These are phyloP conservation scores for Thaumatotibia leucotreta DNA, from an alignment of 1,140 invertebrate species.

Conservation along the genomic window DNA sequence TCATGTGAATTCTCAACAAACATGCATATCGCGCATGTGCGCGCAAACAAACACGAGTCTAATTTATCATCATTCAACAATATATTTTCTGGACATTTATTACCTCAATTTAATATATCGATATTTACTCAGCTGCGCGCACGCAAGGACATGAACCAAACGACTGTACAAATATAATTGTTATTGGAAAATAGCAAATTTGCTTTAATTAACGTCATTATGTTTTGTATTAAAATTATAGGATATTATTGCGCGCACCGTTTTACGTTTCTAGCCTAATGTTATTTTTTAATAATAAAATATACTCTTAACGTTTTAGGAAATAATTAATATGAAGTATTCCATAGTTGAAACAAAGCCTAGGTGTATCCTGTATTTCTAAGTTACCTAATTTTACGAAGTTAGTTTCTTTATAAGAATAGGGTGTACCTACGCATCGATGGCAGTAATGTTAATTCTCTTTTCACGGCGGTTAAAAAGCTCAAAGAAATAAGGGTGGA, in stretches of 20 bases:
- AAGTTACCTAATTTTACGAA: no score
- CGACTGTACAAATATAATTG: neutral
- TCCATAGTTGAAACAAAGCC: no score
- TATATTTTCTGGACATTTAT: slow-evolving; percentile 1
- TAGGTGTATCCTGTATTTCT: no score
- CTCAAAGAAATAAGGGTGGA: no score
- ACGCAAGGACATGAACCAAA: neutral
- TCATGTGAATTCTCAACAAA: neutral
- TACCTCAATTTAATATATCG: slow-evolving; percentile 2
- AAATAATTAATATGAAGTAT: no score
- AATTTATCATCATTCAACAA: slow-evolving; percentile 1
- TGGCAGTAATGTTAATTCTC: no score
- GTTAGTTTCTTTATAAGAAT: no score
- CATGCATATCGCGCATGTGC: neutral
- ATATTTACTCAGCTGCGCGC: neutral
- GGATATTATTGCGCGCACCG: neutral
- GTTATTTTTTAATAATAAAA: no score
- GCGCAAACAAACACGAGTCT: neutral
- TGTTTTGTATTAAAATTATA: neutral
- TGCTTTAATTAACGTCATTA: slow-evolving; percentile 14
- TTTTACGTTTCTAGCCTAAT: no score
- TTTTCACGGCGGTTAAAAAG: no score
- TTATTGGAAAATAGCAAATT: slow-evolving; percentile 6
- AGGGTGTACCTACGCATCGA: no score
- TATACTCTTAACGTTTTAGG: no score